These are phyloP conservation scores for Crenichthys baileyi DNA, from an alignment of 2,797 vertebrate genomes.

Conservation along the genomic window DNA sequence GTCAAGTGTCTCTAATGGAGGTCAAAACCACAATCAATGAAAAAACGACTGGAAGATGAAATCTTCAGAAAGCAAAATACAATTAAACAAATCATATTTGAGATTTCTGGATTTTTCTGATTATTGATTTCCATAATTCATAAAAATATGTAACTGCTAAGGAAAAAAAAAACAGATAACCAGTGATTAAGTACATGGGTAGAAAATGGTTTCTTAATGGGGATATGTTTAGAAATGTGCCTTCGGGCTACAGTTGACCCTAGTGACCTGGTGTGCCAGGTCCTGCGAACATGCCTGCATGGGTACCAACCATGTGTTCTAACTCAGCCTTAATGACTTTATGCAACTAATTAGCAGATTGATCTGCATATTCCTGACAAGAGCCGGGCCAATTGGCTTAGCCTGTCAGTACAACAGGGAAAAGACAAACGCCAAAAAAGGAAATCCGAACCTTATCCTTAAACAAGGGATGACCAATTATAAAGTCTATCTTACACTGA, in stretches of 20 bases:
- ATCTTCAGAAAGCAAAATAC: too few relatives aligned
- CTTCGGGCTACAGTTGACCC: slow-evolving; percentile 66
- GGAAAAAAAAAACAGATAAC: too few relatives aligned
- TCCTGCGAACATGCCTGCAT: slow-evolving; percentile 50
- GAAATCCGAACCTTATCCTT: slow-evolving; percentile 48
- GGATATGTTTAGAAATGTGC: slow-evolving; percentile 49
- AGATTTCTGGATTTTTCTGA: too few relatives aligned
- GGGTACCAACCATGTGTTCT: slow-evolving; percentile 73
- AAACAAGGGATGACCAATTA: slow-evolving; percentile 55
- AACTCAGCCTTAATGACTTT: slow-evolving; percentile 73
- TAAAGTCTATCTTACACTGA: slow-evolving; percentile 26
- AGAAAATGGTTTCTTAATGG: too few relatives aligned
- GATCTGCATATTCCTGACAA: slow-evolving; percentile 77
- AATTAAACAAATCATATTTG: too few relatives aligned
- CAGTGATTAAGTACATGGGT: too few relatives aligned
- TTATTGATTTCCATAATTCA: too few relatives aligned
- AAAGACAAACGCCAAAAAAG: slow-evolving; percentile 47
- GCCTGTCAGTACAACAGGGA: slow-evolving; percentile 44
- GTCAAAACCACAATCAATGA: too few relatives aligned
- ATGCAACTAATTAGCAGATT: slow-evolving; percentile 77
- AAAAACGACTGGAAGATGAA: too few relatives aligned
- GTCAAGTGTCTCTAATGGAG: too few relatives aligned
- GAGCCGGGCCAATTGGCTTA: slow-evolving; percentile 68
- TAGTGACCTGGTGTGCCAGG: slow-evolving; percentile 60
- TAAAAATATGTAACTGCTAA: too few relatives aligned